Evolutionary conservation across 2,113 vertebrate species (phyloP), one percentile per base, ranked within the genome.

Genomic region (Varanus komodoensis): DNA sequence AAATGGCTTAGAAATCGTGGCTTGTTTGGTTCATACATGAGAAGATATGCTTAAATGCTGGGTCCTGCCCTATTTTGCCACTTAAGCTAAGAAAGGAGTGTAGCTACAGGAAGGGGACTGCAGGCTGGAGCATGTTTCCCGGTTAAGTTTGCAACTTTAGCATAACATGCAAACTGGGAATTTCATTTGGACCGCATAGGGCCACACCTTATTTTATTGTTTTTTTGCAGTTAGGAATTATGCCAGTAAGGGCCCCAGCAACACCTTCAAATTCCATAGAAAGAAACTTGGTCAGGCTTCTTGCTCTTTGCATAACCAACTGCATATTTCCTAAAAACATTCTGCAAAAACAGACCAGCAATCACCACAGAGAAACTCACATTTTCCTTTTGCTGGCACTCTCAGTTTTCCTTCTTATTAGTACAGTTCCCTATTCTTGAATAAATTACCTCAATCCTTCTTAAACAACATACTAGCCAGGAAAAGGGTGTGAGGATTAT

Each of bases 401-500:
- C 77, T 74, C 71, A 21, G n/a, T 78, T 77, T 83, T 84, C 64
- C 34, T 87, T 44, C 44, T 19, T 80, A 4, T 84, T 57, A 78
- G 57, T 34, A 68, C 0, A 0, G 82, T 74, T 95, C 96, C 95
- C 92, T 94, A 90, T 91, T 96, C 82, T 64, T 95, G 95, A 97
- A 97, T 91, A 93, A 96, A 96, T 97, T 94, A 96, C 95, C 94
- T 96, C 95, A 95, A 93, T 92, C 89, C 90, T 94, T 93, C 93
- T 96, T 91, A 92, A 97, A 92, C 91, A 93, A 91, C 50, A 89
- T 29, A 83, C 64, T 84, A 87, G 96, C 91, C 92, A 96, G 94
- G 94, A 95, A 96, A 93, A 96, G 94, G 96, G 97, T 3, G 89
- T 94, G 91, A 94, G 87, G 93, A 91, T 95, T 95, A 94, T 93